Evolutionary conservation across 2,797 vertebrate species (phyloP).

Genomic region (Pseudopleuronectes americanus): DNA sequence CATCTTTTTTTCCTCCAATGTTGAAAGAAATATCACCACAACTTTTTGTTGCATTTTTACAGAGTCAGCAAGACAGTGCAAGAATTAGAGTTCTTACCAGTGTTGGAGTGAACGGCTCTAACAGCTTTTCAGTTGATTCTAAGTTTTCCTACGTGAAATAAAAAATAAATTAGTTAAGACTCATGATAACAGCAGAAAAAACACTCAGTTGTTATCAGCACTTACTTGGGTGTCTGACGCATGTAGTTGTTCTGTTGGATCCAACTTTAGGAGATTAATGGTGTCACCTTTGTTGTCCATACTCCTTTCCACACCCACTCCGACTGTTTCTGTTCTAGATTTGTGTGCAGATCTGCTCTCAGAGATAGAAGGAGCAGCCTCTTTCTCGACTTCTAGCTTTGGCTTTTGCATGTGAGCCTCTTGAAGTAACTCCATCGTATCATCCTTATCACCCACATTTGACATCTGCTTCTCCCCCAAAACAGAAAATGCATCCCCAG

Average conservation of each 20-base stretch:
- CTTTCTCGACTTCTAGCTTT: constrained; percentile 19
- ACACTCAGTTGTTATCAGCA: background rate
- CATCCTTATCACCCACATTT: constrained; percentile 64
- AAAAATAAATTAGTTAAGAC: constrained; percentile 39
- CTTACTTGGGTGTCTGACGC: constrained; percentile 69
- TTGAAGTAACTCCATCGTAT: constrained; percentile 84
- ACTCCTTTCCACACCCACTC: constrained; percentile 14
- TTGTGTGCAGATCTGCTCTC: constrained; percentile 41
- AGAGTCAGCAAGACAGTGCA: background rate
- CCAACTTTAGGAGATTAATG: constrained; percentile 48
- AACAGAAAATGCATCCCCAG: constrained; percentile 39
- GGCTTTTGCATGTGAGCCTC: constrained; percentile 57
- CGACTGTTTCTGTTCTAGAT: constrained; percentile 14
- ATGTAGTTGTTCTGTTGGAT: constrained; percentile 15
- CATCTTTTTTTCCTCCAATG: background rate
- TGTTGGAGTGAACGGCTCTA: constrained; percentile 74
- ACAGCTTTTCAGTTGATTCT: constrained; percentile 86
- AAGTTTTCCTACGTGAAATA: constrained; percentile 74
- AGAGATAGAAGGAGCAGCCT: background rate
- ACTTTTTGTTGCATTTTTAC: background rate
- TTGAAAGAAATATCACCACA: background rate
- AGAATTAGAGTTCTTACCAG: constrained; percentile 62
- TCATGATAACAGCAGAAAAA: background rate
- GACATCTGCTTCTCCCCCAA: constrained; percentile 51
- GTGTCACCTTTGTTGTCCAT: constrained; percentile 53